Evolutionary conservation across 1,140 invertebrate species (phyloP), one percentile per base, ranked within the genome.

Genomic region (Saccostrea glomerata): DNA sequence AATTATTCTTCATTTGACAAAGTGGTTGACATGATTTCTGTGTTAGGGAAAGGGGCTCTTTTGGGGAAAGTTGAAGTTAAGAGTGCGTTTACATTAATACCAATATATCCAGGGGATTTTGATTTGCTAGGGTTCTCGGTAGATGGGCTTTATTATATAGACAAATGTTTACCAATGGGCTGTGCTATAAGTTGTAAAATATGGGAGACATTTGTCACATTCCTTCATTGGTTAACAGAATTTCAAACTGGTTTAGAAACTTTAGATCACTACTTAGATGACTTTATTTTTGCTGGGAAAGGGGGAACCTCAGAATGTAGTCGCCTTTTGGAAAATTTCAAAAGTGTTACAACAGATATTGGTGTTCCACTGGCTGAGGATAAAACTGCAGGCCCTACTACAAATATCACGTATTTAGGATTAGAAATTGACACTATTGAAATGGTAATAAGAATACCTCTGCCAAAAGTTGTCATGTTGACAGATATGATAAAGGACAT

Each of bases 231-330:
- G 77, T 6, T 58, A 40, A 25, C 58, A 12, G 47, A n/a, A 23
- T 60, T 13, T 5, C 15, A 15, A 25, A 25, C 84, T 9, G 63
- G 56, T 11, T 20, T 56, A 25, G 12, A 58, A 55, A 47, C 83
- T 25, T 15, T 88, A 13, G 83, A 85, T n/a, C 87, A 85, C n/a
- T 88, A 88, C 47, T 25, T 88, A 58, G 87, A 88, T 60, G 87
- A 58, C 36, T 85, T 85, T 60, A 58, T 58, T 58, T 58, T 58
- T 17, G 56, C 56, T 12, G 58, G 63, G 23, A 36, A 17, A 11
- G 2, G 17, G 25, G 30, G 23, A 58, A 66, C 85, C 2, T 9
- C 58, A 11, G 23, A 83, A 30, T 84, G 82, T 70, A 7, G 25
- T 4, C 2, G 7, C 6, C 55, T 86, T 5, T 83, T 89, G 84